Evolutionary conservation across 2,888 invertebrate species (phyloP).

Genomic region (Allophyes oxyacanthae): DNA sequence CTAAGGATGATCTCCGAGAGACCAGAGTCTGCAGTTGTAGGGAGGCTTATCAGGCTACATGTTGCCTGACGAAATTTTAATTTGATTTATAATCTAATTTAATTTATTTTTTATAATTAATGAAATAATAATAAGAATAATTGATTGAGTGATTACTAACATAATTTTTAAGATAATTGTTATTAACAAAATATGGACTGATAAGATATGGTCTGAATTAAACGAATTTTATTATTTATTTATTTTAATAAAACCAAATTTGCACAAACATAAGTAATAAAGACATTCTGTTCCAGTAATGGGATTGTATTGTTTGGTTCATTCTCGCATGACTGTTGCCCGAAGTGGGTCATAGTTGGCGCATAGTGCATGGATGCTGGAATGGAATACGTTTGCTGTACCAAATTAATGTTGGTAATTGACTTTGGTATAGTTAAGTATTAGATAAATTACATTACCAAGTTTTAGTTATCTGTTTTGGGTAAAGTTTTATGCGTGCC

Average conservation of each 20-base stretch:
- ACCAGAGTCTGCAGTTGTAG: too few species aligned
- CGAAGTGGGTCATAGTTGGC: slow-evolving; percentile 53
- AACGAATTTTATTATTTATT: too few species aligned
- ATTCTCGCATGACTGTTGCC: slow-evolving; percentile 30
- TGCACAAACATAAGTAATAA: slow-evolving; percentile 58
- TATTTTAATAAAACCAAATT: slow-evolving; percentile 18
- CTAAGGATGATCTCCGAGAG: too few species aligned
- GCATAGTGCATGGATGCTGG: slow-evolving; percentile 38
- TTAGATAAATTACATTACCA: slow-evolving; percentile 59
- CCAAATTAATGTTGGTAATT: slow-evolving; percentile 66
- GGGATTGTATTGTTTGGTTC: slow-evolving; percentile 69
- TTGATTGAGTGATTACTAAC: too few species aligned
- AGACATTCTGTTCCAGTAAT: slow-evolving; percentile 67
- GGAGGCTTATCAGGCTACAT: too few species aligned
- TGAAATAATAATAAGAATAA: too few species aligned
- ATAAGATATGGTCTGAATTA: too few species aligned
- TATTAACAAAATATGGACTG: too few species aligned
- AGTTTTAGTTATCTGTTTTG: slow-evolving; percentile 15
- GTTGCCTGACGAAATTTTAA: too few species aligned
- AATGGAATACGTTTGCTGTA: slow-evolving; percentile 37
- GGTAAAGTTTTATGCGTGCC: neutral
- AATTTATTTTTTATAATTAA: too few species aligned
- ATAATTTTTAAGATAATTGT: too few species aligned
- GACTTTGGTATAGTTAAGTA: slow-evolving; percentile 56
- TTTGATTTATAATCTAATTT: too few species aligned